Evolutionary conservation across 2,888 invertebrate species (phyloP), one percentile per base, ranked within the genome.

Genomic region (Drepana falcataria): DNA sequence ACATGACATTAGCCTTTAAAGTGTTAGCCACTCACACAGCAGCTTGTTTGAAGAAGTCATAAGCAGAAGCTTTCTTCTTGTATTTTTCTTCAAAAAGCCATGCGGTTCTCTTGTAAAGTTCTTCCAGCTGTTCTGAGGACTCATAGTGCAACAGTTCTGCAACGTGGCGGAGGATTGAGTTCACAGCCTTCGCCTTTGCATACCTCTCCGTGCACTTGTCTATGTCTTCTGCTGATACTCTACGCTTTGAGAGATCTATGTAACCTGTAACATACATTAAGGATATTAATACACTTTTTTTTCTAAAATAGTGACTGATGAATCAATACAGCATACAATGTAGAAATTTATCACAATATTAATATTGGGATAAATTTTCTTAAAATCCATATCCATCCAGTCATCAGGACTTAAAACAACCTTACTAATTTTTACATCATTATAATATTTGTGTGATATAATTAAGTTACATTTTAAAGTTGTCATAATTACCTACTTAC

Each of bases 31-130:
- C 96, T 93, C 91, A 97, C 97, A 96, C 93, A 53, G 99, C 99
- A 65, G 99, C 97, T 89, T 98, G 98, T 91, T 99, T 99, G 84
- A 99, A 99, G 69, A 97, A 97, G 81, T 99, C 99, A 85, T 98
- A 99, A 44, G 98, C 97, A 2, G 97, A 97, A 1, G 98, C 98
- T 84, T 98, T 98, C 73, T 96, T 95, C 83, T 98, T 98, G 79
- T 96, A 97, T 83, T 99, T 99, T 74, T 97, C 96, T 83, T 99
- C 99, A 87, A 99, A 99, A 77, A 95, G 93, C 99, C 99, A 99
- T 0, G 99, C 99, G 0, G 99, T 99, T 77, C 96, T 96, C 74
- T 95, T 95, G 85, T 99, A 99, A 1, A 99, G 91, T 63, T 98
- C 97, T 77, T 99, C 99, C 48, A 99, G 89, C 77, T 99, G 97